Conservation (phyloP, 2,888 invertebrate genomes). For the Philereme transversata region DNA sequence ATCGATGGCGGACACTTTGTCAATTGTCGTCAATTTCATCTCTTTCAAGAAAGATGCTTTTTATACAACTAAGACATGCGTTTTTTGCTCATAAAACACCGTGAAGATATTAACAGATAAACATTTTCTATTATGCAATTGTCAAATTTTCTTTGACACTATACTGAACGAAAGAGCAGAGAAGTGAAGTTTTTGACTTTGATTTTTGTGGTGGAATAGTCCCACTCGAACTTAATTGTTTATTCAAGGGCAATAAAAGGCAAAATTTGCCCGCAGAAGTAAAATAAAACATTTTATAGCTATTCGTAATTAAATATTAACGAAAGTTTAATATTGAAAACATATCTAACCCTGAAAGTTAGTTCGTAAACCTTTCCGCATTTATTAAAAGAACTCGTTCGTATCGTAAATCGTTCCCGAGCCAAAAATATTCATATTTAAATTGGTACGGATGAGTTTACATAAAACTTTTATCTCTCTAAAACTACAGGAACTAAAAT, state of each 20-base stretch:
- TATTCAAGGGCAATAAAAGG: not conserved
- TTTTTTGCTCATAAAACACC: too few relatives aligned
- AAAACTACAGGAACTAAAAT: slow-evolving; percentile 25
- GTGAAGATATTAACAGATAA: too few relatives aligned
- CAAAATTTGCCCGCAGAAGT: not conserved
- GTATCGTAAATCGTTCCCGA: slow-evolving; percentile 9
- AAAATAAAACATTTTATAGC: not conserved
- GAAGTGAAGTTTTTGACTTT: too few relatives aligned
- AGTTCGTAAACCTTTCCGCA: slow-evolving; percentile 4
- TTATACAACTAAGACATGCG: too few relatives aligned
- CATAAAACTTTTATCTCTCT: slow-evolving; percentile 14
- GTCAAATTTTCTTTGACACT: too few relatives aligned
- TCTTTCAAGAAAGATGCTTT: too few relatives aligned
- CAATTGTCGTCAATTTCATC: too few relatives aligned
- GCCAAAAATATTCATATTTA: slow-evolving; percentile 15
- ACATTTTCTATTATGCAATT: too few relatives aligned
- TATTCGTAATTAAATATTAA: not conserved
- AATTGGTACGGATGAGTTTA: slow-evolving; percentile 15
- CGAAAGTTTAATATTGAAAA: not conserved
- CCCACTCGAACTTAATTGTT: too few relatives aligned
- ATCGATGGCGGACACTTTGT: too few relatives aligned
- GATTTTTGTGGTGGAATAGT: too few relatives aligned
- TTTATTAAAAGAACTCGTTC: slow-evolving; percentile 11
- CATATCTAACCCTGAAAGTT: not conserved
- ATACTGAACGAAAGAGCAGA: too few relatives aligned